Conservation (phyloP, 2,888 invertebrate species). For the Drosophila rubida region DNA sequence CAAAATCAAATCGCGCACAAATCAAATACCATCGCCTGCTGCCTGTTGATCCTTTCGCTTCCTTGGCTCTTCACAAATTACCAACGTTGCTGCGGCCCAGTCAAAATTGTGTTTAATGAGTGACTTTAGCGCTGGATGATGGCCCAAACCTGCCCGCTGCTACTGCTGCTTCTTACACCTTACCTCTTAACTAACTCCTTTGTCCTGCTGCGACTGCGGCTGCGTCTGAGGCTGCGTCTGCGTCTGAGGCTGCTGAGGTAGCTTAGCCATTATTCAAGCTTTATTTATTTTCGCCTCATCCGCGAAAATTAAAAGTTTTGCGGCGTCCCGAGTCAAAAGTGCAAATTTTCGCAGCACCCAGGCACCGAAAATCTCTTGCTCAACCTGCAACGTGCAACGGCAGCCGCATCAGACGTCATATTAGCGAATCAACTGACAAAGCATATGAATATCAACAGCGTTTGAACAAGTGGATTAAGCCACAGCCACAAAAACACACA, state of each 20-base stretch:
- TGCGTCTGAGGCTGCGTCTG: conserved; percentile 36
- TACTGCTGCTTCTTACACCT: background rate
- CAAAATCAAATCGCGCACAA: conserved; percentile 73
- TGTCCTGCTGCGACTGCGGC: conserved; percentile 38
- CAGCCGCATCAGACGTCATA: conserved; percentile 78
- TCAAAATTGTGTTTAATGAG: conserved; percentile 79
- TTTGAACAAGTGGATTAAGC: conserved; percentile 79
- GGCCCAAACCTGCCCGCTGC: conserved; percentile 17
- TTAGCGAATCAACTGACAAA: conserved; percentile 81
- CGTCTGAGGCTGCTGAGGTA: conserved; percentile 60
- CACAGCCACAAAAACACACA: conserved; percentile 13
- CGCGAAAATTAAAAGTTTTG: conserved; percentile 70
- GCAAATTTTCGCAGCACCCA: conserved; percentile 76
- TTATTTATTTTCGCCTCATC: conserved; percentile 72
- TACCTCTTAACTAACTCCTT: background rate
- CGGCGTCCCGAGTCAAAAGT: conserved; percentile 67
- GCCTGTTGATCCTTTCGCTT: conserved; percentile 16
- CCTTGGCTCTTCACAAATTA: conserved; percentile 24
- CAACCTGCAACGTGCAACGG: conserved; percentile 27
- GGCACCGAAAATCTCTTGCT: conserved; percentile 19
- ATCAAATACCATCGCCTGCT: conserved; percentile 60
- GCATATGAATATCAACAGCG: conserved; percentile 81
- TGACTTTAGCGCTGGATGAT: conserved; percentile 68
- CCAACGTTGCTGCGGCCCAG: conserved; percentile 40
- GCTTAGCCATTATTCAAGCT: conserved; percentile 80